A percentile compares a stretch with the other conserved stretches of the same genome.
phyloP scores from a whole-genome alignment of 1,140 invertebrate species.

The Galleria mellonella region DNA sequence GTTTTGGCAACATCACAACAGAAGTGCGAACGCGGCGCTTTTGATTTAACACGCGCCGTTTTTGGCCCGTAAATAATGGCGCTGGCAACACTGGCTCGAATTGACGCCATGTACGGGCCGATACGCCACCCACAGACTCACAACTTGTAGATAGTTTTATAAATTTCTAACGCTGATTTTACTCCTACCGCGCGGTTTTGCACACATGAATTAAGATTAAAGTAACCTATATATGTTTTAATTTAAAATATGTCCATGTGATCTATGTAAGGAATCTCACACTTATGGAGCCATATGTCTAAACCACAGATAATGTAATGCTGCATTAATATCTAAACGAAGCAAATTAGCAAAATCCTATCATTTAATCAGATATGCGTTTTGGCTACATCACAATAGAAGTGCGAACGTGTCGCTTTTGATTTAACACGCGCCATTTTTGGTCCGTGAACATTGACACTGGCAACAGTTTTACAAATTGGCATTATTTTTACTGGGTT shows the following conservation, averaged over 20 bases:
- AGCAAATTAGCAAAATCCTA: constrained; percentile 3
- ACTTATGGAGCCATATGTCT: no score
- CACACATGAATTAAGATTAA: no score
- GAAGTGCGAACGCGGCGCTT: constrained; percentile 27
- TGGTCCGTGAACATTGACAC: constrained; percentile 20
- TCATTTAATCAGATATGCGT: constrained; percentile 26
- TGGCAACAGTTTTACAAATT: constrained; percentile 15
- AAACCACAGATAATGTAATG: no score
- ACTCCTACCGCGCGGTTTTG: no score
- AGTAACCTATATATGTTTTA: no score
- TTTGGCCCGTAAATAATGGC: constrained; percentile 23
- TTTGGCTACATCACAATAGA: constrained; percentile 19
- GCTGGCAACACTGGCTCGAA: constrained; percentile 13
- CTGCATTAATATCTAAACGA: no score
- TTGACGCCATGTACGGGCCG: constrained; percentile 15
- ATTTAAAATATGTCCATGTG: no score
- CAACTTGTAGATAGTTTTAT: background rate
- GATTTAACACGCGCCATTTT: constrained; percentile 24
- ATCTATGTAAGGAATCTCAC: no score
- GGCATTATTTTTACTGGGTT: no score
- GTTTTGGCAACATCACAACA: constrained; percentile 19
- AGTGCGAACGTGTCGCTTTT: constrained; percentile 30
- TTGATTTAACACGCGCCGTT: constrained; percentile 27
- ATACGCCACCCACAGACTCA: constrained; percentile 4
- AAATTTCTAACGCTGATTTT: no score